Evolutionary conservation across 2,888 invertebrate genomes (phyloP).

Genomic region (Cheilosia vulpina): DNA sequence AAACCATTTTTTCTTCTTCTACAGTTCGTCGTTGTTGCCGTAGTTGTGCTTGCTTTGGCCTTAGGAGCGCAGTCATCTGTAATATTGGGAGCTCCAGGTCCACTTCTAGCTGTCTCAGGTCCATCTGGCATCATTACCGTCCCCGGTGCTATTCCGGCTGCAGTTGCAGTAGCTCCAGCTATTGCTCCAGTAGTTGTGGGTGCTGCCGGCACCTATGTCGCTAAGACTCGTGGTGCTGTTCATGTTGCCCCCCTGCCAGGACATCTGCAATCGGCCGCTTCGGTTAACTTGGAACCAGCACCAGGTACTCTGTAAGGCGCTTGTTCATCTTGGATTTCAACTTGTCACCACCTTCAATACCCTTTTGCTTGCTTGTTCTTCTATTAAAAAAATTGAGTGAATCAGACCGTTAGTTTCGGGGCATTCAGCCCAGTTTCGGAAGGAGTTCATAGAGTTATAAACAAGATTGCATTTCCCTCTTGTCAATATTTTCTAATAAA

Average conservation of each 20-base stretch:
- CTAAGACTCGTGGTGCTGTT: constrained; percentile 68
- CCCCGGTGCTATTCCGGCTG: constrained; percentile 36
- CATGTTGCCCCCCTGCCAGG: constrained; percentile 66
- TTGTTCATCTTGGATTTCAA: neutral
- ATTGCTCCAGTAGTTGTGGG: constrained; percentile 51
- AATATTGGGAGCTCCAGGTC: constrained; percentile 46
- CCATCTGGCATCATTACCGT: constrained; percentile 18
- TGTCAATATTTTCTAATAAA: constrained; percentile 2
- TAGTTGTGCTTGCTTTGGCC: constrained; percentile 67
- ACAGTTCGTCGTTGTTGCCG: constrained; percentile 66
- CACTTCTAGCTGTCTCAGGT: constrained; percentile 21
- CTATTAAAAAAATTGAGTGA: neutral
- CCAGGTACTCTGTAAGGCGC: constrained; percentile 62
- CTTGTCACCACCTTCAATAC: constrained; percentile 9
- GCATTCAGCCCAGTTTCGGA: neutral
- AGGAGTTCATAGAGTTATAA: neutral
- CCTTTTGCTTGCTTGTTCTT: constrained; percentile 4
- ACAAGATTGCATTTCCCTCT: neutral
- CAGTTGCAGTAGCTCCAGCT: constrained; percentile 29
- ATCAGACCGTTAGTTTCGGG: neutral
- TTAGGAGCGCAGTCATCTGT: constrained; percentile 54
- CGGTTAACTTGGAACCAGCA: constrained; percentile 67
- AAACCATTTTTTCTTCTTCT: neutral
- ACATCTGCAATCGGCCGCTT: constrained; percentile 63
- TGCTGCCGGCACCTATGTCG: constrained; percentile 66